Conservation (phyloP, 1,140 invertebrate genomes). For the Sweltsa coloradensis region DNA sequence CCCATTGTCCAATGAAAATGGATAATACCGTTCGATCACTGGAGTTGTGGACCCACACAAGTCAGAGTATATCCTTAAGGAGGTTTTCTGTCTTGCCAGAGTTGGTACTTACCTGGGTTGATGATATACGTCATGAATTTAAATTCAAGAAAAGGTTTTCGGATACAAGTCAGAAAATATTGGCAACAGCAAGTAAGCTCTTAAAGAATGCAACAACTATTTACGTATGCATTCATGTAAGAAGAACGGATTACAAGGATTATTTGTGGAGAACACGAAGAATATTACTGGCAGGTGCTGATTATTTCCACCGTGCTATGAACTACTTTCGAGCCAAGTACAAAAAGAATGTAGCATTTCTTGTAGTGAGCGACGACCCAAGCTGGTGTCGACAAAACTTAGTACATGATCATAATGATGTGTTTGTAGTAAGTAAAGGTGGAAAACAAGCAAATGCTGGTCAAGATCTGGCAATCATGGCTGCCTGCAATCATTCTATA, state of each 20-base stretch:
- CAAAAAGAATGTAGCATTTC: conserved; percentile 34
- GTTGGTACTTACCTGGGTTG: conserved; percentile 39
- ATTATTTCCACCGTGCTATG: conserved; percentile 42
- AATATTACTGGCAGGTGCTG: conserved; percentile 34
- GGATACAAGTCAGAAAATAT: conserved; percentile 31
- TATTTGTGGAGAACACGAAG: conserved; percentile 39
- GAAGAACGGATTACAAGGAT: conserved; percentile 44
- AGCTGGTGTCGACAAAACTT: conserved; percentile 42
- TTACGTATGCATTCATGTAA: conserved; percentile 44
- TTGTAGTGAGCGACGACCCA: conserved; percentile 48
- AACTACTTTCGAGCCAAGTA: conserved; percentile 39
- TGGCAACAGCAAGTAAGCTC: conserved; percentile 20
- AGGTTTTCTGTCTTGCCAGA: conserved; percentile 39
- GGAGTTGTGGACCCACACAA: conserved; percentile 41
- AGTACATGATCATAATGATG: conserved; percentile 28
- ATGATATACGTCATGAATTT: conserved; percentile 42
- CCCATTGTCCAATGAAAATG: conserved; percentile 36
- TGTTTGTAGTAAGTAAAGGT: conserved; percentile 35
- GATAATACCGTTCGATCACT: conserved; percentile 35
- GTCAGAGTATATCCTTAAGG: conserved; percentile 44
- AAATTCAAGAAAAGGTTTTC: conserved; percentile 35
- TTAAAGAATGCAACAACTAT: conserved; percentile 26
- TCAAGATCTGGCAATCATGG: conserved; percentile 48
- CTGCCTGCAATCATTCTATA: conserved; percentile 51
- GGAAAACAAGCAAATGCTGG: conserved; percentile 33